Evolutionary conservation across 23 tunicate genomes (phyloP).

Genomic region (Styela plicata): DNA sequence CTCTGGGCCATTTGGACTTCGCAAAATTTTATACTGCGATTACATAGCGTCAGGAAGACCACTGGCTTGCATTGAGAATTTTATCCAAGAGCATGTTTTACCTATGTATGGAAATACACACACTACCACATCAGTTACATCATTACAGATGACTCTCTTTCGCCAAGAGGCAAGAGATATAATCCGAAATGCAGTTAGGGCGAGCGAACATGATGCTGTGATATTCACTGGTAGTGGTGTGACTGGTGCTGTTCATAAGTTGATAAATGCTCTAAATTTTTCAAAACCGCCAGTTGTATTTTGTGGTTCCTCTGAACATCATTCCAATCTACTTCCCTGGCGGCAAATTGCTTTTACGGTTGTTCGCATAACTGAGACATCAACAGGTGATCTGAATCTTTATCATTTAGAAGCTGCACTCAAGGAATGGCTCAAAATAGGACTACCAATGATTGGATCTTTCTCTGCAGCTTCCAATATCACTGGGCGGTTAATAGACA

Average conservation of each 20-base stretch:
- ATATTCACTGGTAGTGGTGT: slow-evolving; percentile 95
- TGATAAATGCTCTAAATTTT: slow-evolving; percentile 69
- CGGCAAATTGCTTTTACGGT: slow-evolving; percentile 61
- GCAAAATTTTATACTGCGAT: slow-evolving; percentile 89
- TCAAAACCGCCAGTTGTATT: slow-evolving; percentile 76
- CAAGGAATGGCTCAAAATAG: neutral
- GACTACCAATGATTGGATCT: slow-evolving; percentile 40
- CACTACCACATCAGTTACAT: slow-evolving; percentile 93
- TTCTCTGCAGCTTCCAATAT: slow-evolving; percentile 48
- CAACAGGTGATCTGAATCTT: slow-evolving; percentile 9
- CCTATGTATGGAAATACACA: slow-evolving; percentile 95
- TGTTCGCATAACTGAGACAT: neutral
- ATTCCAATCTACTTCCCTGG: slow-evolving; percentile 97
- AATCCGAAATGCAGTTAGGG: slow-evolving; percentile 36
- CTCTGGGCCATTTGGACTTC: slow-evolving; percentile 65
- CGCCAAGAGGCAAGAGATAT: slow-evolving; percentile 77
- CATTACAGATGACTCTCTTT: slow-evolving; percentile 79
- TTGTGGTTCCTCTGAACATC: slow-evolving; percentile 96
- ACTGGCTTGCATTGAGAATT: slow-evolving; percentile 68
- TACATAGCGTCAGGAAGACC: slow-evolving; percentile 90
- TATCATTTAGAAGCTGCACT: slow-evolving; percentile 19
- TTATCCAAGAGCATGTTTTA: slow-evolving; percentile 61
- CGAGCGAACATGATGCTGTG: slow-evolving; percentile 99
- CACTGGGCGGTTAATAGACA: slow-evolving; percentile 44
- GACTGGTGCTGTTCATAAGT: slow-evolving; percentile 86